Evolutionary conservation across 2,113 vertebrate genomes (phyloP), one percentile per base, ranked within the genome.

Genomic region (Trichomycterus rosablanca): DNA sequence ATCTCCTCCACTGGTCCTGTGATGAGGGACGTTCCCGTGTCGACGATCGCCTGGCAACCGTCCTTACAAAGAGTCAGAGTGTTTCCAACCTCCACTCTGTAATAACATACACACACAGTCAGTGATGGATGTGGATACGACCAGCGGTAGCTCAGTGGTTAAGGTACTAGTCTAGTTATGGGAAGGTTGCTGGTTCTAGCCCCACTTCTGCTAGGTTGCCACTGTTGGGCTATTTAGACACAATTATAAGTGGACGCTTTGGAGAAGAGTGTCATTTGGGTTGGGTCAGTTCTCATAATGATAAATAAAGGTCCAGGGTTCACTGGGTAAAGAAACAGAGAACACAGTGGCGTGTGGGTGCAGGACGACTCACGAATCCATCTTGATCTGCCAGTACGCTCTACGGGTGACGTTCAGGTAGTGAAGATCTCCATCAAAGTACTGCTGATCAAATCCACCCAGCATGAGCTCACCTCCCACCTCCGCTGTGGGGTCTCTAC

Each of bases 341-440:
- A 5, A 45, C 50, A 58, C 9, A 19, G 22, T 44, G 26, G 37
- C 8, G 39, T 18, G 53, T 16, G 51, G 32, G 16, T 8, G 8
- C 4, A 10, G 12, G 30, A 30, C 6, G 4, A 49, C 79, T 85
- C 68, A 94, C 93, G 80, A 50, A 19, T 84, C 72, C 83, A 91
- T 76, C 49, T 80, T 30, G 64, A 94, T 76, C 84, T 95, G 92
- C 93, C 93, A 95, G 75, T 87, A 95, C 46, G 89, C 90, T 32
- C 88, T 90, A 28, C 87, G 59, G 0, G 88, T 91, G 63, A 95
- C 87, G 0, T 88, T 87, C 22, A 92, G 45, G 8, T 90, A 95
- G 74, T 87, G 89, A 48, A 95, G 78, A 2, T 89, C 85, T n/a
- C 92, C 92, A 0, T 76, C 78, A 49, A 90, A 91, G 76, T 88